phyloP scores from a whole-genome alignment of 2,888 invertebrate species.

The Tipula lateralis region DNA sequence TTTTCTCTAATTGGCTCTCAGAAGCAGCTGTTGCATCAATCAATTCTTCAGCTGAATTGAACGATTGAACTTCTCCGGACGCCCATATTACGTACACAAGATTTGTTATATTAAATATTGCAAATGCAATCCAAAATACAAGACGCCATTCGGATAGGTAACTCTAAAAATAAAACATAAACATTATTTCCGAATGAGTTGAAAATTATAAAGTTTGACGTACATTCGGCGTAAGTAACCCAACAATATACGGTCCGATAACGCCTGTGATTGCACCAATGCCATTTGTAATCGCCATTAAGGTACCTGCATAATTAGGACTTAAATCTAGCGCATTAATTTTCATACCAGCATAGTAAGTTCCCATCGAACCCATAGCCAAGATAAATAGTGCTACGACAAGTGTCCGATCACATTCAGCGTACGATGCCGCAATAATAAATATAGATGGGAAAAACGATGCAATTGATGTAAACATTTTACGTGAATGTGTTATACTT shows the following conservation, averaged over 20 bases:
- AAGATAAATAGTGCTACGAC: slow-evolving; percentile 61
- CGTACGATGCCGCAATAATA: slow-evolving; percentile 64
- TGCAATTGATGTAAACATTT: slow-evolving; percentile 63
- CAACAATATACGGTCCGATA: slow-evolving; percentile 63
- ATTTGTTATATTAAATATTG: slow-evolving; percentile 62
- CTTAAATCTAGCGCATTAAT: slow-evolving; percentile 63
- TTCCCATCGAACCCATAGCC: slow-evolving; percentile 66
- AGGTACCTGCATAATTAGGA: slow-evolving; percentile 61
- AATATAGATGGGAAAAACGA: slow-evolving; percentile 64
- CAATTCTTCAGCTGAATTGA: neutral
- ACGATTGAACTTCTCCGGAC: slow-evolving; percentile 62
- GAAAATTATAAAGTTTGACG: neutral
- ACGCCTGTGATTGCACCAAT: slow-evolving; percentile 69
- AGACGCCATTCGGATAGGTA: slow-evolving; percentile 65
- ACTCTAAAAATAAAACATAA: slow-evolving; percentile 48
- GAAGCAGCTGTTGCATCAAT: neutral
- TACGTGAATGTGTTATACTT: slow-evolving; percentile 55
- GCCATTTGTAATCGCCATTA: slow-evolving; percentile 67
- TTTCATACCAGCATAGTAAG: slow-evolving; percentile 67
- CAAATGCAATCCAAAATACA: slow-evolving; percentile 76
- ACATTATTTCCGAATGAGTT: neutral
- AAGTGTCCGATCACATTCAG: slow-evolving; percentile 58
- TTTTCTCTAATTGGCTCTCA: neutral
- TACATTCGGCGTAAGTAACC: slow-evolving; percentile 60
- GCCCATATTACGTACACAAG: slow-evolving; percentile 64